A percentile compares a stretch with the other conserved stretches of the same genome.
Evolutionary conservation across 2,113 vertebrate genomes (phyloP).

Genomic region (Strix uralensis): DNA sequence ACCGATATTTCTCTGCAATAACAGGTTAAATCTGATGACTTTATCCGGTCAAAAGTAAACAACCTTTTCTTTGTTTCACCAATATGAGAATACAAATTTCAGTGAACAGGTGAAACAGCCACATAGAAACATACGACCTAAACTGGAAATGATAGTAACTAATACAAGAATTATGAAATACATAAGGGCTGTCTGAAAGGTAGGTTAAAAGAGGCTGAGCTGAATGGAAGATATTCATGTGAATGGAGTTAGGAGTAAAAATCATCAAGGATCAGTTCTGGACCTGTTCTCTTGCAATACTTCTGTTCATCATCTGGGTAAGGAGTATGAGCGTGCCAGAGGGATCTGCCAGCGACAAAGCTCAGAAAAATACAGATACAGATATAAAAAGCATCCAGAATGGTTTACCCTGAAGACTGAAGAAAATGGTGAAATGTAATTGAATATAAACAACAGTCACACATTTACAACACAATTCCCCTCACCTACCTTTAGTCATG

Average conservation of each 20-base stretch:
- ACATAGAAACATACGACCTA: neutral
- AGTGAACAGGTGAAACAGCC: neutral
- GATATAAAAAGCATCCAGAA: neutral
- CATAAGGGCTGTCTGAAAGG: neutral
- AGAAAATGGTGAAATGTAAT: neutral
- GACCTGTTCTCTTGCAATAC: neutral
- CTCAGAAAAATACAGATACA: neutral
- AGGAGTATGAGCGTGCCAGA: neutral
- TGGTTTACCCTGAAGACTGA: neutral
- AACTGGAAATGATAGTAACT: neutral
- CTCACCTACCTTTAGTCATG: neutral
- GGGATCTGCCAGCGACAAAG: neutral
- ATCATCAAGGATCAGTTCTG: neutral
- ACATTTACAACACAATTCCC: neutral
- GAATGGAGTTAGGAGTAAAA: neutral
- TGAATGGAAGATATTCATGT: neutral
- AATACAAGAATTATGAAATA: neutral
- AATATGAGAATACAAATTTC: neutral
- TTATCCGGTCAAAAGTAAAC: neutral
- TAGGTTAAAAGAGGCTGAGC: neutral
- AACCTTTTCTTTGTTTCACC: neutral
- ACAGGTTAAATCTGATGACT: neutral
- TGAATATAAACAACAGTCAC: neutral
- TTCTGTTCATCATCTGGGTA: neutral
- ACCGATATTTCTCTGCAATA: neutral